Evolutionary conservation across 2,888 invertebrate genomes (phyloP).

Genomic region (Ichneumoninae sp.): DNA sequence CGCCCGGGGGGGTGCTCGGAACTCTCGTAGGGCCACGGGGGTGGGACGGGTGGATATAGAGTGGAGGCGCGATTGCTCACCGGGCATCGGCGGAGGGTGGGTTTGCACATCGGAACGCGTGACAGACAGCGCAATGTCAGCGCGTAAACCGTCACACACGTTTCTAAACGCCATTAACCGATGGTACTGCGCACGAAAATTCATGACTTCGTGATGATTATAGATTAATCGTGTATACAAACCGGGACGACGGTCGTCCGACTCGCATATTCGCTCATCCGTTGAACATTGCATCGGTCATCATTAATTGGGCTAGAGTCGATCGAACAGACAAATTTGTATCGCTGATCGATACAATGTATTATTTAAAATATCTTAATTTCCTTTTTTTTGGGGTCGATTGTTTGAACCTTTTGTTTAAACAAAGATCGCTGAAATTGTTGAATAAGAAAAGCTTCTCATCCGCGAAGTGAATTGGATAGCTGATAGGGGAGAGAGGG

Average conservation of each 20-base stretch:
- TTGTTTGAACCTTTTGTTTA: neutral
- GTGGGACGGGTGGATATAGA: conserved; percentile 67
- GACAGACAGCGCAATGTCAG: conserved; percentile 79
- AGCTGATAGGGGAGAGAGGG: conserved; percentile 40
- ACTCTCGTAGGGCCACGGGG: conserved; percentile 42
- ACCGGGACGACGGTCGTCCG: conserved; percentile 37
- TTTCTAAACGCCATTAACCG: conserved; percentile 71
- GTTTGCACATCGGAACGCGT: conserved; percentile 68
- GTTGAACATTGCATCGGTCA: conserved; percentile 52
- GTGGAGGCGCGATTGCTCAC: conserved; percentile 71
- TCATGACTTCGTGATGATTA: conserved; percentile 65
- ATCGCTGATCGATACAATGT: conserved; percentile 26
- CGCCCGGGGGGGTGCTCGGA: conserved; percentile 58
- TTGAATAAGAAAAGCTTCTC: conserved; percentile 56
- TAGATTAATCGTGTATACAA: conserved; percentile 58
- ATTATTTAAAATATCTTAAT: neutral
- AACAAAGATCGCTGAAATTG: conserved; percentile 32
- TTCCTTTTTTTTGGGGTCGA: neutral
- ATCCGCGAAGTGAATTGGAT: conserved; percentile 53
- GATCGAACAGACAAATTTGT: conserved; percentile 33
- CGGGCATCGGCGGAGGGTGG: conserved; percentile 56
- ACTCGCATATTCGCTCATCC: conserved; percentile 63
- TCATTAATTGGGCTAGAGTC: conserved; percentile 51
- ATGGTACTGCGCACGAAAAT: conserved; percentile 50
- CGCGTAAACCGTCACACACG: conserved; percentile 78